Evolutionary conservation across 2,888 invertebrate species (phyloP).

Genomic region (Alviniconcha strummeri): DNA sequence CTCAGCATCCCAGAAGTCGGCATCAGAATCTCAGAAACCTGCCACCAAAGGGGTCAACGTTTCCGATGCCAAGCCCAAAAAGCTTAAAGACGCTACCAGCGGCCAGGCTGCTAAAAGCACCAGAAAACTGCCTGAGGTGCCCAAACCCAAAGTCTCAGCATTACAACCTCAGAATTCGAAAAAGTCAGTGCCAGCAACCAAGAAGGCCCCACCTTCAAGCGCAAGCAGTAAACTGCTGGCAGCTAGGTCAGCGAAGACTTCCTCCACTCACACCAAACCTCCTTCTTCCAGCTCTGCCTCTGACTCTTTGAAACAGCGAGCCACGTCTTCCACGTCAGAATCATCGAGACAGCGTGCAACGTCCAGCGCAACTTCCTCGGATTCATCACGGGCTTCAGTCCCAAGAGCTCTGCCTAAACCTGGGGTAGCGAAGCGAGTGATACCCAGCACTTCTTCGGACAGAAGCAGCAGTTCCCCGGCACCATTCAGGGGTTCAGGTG

Average conservation of each 20-base stretch:
- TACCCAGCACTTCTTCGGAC: slow-evolving; percentile 14
- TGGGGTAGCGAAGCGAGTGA: slow-evolving; percentile 16
- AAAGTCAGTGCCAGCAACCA: not conserved
- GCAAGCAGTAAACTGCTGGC: not conserved
- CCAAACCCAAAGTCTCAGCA: slow-evolving; percentile 35
- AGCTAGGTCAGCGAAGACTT: not conserved
- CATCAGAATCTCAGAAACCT: not conserved
- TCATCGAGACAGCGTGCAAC: slow-evolving; percentile 1
- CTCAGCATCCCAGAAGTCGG: not conserved
- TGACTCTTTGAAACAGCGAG: slow-evolving; percentile 6
- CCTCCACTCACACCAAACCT: not conserved
- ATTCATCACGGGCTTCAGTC: slow-evolving; percentile 18
- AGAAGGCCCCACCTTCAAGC: not conserved
- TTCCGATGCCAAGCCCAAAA: not conserved
- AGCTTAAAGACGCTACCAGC: not conserved
- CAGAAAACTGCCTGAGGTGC: slow-evolving; percentile 37
- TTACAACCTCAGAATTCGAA: slow-evolving; percentile 18
- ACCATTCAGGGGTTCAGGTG: not conserved
- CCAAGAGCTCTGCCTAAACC: slow-evolving; percentile 25
- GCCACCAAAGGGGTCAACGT: not conserved
- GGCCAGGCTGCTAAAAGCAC: not conserved
- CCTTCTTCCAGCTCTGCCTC: not conserved
- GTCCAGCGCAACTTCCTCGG: not conserved
- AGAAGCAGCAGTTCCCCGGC: slow-evolving; percentile 16
- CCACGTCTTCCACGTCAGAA: slow-evolving; percentile 4